Conservation (phyloP, 2,888 invertebrate species). For the Geotrupes spiniger region DNA sequence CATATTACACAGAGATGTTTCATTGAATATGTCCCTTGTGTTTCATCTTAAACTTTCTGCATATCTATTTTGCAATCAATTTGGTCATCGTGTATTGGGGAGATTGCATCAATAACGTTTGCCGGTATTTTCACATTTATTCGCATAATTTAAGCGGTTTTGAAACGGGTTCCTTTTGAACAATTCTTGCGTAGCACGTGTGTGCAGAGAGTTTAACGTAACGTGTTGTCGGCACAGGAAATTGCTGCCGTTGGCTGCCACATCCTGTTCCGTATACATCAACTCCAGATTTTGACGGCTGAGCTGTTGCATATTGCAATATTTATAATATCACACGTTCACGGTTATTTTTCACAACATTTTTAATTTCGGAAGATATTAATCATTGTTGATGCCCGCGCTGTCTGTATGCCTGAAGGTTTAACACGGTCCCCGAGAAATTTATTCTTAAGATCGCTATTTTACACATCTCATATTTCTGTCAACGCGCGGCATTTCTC, state of each 20-base stretch:
- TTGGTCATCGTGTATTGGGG: no score
- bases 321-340: constrained; percentile 3
- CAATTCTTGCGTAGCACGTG: constrained; percentile 2
- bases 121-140: background rate
- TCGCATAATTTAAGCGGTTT: background rate
- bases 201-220: background rate
- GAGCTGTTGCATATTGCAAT: constrained; percentile 15
- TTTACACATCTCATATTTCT: no score
- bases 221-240: constrained; percentile 31
- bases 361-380: constrained; percentile 3
- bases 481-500: no score
- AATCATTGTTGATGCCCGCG: background rate
- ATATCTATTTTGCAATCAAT: no score
- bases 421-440: no score
- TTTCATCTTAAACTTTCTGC: no score
- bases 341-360: background rate
- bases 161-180: background rate
- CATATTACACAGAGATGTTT: no score
- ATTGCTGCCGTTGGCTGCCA: constrained; percentile 41
- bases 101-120: no score
- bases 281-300: constrained; percentile 24
- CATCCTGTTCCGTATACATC: constrained; percentile 40
- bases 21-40: no score
- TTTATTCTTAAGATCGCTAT: no score
- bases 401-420: no score